Base-by-base conservation (phyloP, 1,140 invertebrate species). In the Brachionus angularis region DNA sequence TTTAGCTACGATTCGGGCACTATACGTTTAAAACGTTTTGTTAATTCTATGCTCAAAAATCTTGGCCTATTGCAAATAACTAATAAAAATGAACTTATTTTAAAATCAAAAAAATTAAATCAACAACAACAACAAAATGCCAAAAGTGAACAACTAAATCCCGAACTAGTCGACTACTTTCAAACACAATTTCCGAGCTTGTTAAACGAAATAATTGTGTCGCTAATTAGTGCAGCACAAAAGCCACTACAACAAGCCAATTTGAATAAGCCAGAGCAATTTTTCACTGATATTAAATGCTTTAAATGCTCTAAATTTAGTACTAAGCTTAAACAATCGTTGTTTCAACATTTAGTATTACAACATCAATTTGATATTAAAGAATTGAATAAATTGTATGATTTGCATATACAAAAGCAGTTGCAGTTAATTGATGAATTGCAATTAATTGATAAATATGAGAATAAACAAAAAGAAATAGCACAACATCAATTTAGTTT, bases 241-340 rank as follows among this genome's bases (percentile, higher is more conserved):
- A 67, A 34, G n/a, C n/a, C n/a, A n/a, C n/a, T n/a, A n/a, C n/a
- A n/a, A n/a, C n/a, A n/a, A n/a, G n/a, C n/a, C n/a, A n/a, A n/a
- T n/a, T n/a, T 23, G 3, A 67, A 47, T 23, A 18, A 27, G 7
- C 62, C 62, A 3, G 62, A 67, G 3, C 5, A n/a, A 5, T 67
- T 67, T 27, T 67, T 67, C 12, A 18, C 3, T 34, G 62, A 67
- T 25, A 36, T 67, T 0, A 50, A 46, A 10, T 67, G 62, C 18
- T 67, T 67, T 34, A 67, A 67, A 50, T 67, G 62, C 25, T 8
- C 25, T 7, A 67, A 67, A 23, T 67, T 67, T 50, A 67, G 62
- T 18, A 67, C 42, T 31, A 67, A 67, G 47, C 18, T 50, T 1
- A 67, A 67, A 23, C 21, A 1, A 18, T 67, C 62, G 14, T 27